phyloP scores from a whole-genome alignment of 1,140 invertebrate genomes.

The Metaphire vulgaris region DNA sequence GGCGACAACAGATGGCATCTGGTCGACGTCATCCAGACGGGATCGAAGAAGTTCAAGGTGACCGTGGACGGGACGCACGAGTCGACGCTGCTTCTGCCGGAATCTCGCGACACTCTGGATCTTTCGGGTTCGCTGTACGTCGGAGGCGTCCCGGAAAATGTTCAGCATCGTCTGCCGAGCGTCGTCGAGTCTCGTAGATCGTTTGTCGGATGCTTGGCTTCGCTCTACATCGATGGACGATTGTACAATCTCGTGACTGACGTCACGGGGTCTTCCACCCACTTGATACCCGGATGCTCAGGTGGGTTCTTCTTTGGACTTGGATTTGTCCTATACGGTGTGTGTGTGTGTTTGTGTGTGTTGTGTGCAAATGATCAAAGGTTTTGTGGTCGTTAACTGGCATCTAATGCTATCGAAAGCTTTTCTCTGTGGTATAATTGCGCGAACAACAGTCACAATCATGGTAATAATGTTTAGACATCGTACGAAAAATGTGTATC shows the following conservation, averaged over 20 bases:
- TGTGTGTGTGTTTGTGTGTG: too few relatives aligned
- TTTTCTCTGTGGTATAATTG: too few relatives aligned
- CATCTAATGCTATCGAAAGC: too few relatives aligned
- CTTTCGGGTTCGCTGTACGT: slow-evolving; percentile 83
- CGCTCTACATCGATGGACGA: slow-evolving; percentile 82
- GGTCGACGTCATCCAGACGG: slow-evolving; percentile 73
- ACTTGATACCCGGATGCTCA: slow-evolving; percentile 25
- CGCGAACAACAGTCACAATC: too few relatives aligned
- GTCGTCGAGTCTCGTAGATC: slow-evolving; percentile 47
- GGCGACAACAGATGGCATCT: slow-evolving; percentile 89
- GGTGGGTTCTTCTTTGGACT: too few relatives aligned
- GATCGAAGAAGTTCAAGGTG: slow-evolving; percentile 58
- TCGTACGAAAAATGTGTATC: too few relatives aligned
- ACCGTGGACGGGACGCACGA: neutral
- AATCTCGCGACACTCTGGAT: slow-evolving; percentile 58
- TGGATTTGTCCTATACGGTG: too few relatives aligned
- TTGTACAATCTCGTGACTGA: slow-evolving; percentile 37
- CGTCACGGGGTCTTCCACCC: slow-evolving; percentile 22
- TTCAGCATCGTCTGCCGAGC: neutral
- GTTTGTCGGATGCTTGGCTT: slow-evolving; percentile 87
- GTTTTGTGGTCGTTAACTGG: too few relatives aligned
- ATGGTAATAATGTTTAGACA: too few relatives aligned
- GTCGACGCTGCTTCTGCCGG: too few relatives aligned
- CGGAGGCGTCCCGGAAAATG: slow-evolving; percentile 69
- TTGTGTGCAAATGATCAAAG: too few relatives aligned